phyloP scores from a whole-genome alignment of 2,113 vertebrate species.

The Passer montanus region DNA sequence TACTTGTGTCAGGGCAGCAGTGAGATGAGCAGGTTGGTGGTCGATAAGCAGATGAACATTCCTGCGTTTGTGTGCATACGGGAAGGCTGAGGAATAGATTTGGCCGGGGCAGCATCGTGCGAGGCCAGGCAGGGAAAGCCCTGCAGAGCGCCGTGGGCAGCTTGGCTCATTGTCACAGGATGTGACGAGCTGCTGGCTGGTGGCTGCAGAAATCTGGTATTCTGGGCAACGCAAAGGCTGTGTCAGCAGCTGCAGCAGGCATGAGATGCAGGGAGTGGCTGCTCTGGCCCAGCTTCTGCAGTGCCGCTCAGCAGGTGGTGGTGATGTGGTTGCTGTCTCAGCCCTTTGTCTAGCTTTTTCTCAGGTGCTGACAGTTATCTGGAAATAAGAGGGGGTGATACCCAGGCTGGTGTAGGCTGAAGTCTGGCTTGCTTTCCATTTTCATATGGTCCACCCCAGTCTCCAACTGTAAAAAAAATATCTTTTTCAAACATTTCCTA shows the following conservation, averaged over 20 bases:
- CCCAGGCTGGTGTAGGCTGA: background rate
- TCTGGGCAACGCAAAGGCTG: background rate
- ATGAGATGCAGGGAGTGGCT: fast-evolving
- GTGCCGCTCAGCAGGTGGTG: fast-evolving
- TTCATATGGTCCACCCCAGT: background rate
- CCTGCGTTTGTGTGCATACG: fast-evolving
- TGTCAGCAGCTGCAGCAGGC: background rate
- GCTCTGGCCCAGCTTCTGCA: background rate
- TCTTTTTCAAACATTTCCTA: background rate
- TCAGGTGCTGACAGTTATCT: background rate
- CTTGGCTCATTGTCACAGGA: background rate
- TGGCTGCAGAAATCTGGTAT: background rate
- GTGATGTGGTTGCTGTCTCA: background rate
- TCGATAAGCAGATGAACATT: fast-evolving
- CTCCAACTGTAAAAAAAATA: background rate
- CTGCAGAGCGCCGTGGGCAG: fast-evolving
- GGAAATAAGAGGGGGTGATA: background rate
- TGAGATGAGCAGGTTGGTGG: background rate
- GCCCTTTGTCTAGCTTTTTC: background rate
- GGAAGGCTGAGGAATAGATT: background rate
- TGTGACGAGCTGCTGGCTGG: background rate
- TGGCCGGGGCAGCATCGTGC: fast-evolving
- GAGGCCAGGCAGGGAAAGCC: background rate
- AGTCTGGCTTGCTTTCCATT: background rate
- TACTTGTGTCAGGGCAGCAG: background rate